Base-by-base conservation (phyloP, 2,888 invertebrate species). In the Argyra leucocephala region DNA sequence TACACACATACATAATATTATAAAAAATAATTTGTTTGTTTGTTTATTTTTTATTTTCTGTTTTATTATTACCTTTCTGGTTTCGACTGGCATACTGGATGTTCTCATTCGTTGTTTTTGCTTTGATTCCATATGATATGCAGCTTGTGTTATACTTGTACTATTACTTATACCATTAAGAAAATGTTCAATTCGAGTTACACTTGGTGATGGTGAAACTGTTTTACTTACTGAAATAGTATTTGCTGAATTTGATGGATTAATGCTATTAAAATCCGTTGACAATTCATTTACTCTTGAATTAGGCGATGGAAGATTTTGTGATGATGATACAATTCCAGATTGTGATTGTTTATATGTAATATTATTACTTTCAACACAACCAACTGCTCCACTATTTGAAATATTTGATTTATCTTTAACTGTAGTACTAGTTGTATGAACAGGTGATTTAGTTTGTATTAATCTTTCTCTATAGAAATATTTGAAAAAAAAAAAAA, bases 81-180 rank as follows among this genome's bases (percentile, higher is more conserved):
- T 75, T 69, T 79, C 79, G 2, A 76, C 79, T 23, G 79, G 79
- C 79, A 79, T 80, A 67, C 80, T 80, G 26, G 78, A 78, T 31
- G 79, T 79, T 59, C 79, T 72, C 68, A 76, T 72, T 57, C 80
- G 76, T 69, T 79, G 79, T 23, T 75, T 71, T 61, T 76, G 72
- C 60, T 74, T 74, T 63, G 65, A 57, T 48, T 62, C 65, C 24
- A 59, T 72, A 65, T 72, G 71, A 63, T 72, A 66, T 65, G 73
- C 73, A 10, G 74, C 36, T n/a, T 22, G 22, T 15, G 63, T 59
- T 10, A 21, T 31, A 21, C n/a, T 24, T 21, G 22, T 22, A n/a
- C 22, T 37, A 6, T 24, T 63, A 37, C 57, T 37, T 22, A 37
- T 76, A 63, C 72, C 72, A 61, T 70, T 70, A 69, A 68, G 67